phyloP scores from a whole-genome alignment of 2,888 invertebrate genomes.

The Ernsta delagoae region DNA sequence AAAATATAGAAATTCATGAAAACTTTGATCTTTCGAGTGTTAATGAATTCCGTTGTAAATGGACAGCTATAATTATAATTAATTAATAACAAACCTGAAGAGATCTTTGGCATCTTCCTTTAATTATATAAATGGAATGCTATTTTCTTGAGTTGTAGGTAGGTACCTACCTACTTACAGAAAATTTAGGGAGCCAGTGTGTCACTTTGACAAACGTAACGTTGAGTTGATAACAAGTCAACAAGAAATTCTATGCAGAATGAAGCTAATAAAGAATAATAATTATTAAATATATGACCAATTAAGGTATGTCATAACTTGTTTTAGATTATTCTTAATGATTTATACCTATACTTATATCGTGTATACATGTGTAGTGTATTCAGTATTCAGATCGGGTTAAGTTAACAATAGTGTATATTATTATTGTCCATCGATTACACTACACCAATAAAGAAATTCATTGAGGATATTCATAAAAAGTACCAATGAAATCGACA shows the following conservation, averaged over 20 bases:
- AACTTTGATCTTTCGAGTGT: slow-evolving; percentile 55
- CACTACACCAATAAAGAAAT: too few species aligned
- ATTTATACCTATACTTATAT: too few species aligned
- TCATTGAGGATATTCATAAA: too few species aligned
- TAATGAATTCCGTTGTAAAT: slow-evolving; percentile 39
- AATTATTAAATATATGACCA: too few species aligned
- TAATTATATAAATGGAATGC: slow-evolving; percentile 23
- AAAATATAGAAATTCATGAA: slow-evolving; percentile 51
- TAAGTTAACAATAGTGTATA: too few species aligned
- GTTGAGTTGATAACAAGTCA: neutral
- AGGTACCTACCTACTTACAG: neutral
- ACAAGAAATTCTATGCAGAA: neutral
- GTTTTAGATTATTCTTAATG: too few species aligned
- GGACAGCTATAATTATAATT: neutral
- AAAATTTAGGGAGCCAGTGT: slow-evolving; percentile 2
- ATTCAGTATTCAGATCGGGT: too few species aligned
- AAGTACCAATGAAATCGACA: too few species aligned
- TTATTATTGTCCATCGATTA: too few species aligned
- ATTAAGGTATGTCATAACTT: too few species aligned
- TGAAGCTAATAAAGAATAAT: neutral
- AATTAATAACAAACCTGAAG: slow-evolving; percentile 15
- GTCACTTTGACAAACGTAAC: neutral
- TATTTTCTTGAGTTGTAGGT: slow-evolving; percentile 6
- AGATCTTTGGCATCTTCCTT: slow-evolving; percentile 6
- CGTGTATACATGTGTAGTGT: too few species aligned